Evolutionary conservation across 1,140 invertebrate genomes (phyloP).

Genomic region (Dufourea novaeangliae): DNA sequence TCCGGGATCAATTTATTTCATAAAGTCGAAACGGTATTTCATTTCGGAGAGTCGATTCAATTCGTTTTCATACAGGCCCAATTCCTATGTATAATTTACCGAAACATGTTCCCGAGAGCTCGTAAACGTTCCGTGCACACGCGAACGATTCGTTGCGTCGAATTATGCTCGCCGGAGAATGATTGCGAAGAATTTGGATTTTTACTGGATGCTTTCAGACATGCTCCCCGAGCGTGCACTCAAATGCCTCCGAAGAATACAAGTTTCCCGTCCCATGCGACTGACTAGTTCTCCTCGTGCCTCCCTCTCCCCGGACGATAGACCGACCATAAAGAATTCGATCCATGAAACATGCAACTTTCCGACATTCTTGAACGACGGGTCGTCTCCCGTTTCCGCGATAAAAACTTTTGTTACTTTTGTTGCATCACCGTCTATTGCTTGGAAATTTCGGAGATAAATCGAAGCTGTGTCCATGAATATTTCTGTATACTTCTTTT

Average conservation of each 20-base stretch:
- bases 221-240: slow-evolving; percentile 4
- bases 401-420: neutral
- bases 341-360: slow-evolving; percentile 1
- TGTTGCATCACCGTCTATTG: neutral
- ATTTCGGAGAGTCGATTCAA: neutral
- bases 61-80: neutral
- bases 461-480: no score
- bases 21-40: neutral
- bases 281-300: neutral
- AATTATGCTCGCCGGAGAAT: slow-evolving; percentile 19
- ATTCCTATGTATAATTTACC: neutral
- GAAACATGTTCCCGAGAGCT: neutral
- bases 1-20: neutral
- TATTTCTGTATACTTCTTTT: no score
- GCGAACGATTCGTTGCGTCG: neutral
- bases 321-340: neutral
- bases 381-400: neutral
- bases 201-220: neutral
- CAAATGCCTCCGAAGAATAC: neutral
- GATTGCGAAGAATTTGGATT: neutral
- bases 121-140: neutral
- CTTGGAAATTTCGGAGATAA: no score
- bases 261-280: neutral
- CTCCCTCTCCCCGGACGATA: neutral
- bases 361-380: neutral